Conservation (phyloP, 1,140 invertebrate species). For the Melitaea cinxia region DNA sequence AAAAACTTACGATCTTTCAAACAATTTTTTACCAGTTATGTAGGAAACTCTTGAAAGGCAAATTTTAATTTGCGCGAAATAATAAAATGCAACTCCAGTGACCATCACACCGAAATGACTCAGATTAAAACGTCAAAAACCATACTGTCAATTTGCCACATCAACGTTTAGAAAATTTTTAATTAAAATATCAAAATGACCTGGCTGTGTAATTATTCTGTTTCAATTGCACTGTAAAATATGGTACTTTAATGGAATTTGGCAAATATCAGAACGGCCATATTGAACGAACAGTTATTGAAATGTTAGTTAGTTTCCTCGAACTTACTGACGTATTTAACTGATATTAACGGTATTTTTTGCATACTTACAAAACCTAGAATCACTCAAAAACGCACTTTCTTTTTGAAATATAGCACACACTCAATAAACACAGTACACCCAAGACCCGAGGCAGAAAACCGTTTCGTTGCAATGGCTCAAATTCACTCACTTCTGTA, state of each 20-base stretch:
- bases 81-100: slow-evolving; percentile 42
- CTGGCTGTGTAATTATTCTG: slow-evolving; percentile 6
- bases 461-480: slow-evolving; percentile 75
- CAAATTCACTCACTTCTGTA: slow-evolving; percentile 59
- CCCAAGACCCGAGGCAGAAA: slow-evolving; percentile 77
- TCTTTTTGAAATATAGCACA: slow-evolving; percentile 65
- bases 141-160: slow-evolving; percentile 77
- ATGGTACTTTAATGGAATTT: slow-evolving; percentile 46
- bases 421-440: slow-evolving; percentile 71
- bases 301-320: slow-evolving; percentile 44
- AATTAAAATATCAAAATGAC: slow-evolving; percentile 13
- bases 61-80: slow-evolving; percentile 45
- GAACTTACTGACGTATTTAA: slow-evolving; percentile 13
- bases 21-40: neutral
- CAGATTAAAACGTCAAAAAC: slow-evolving; percentile 77
- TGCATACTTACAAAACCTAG: slow-evolving; percentile 68
- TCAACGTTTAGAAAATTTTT: slow-evolving; percentile 59
- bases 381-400: slow-evolving; percentile 69
- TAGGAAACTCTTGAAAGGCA: neutral
- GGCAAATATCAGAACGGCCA: slow-evolving; percentile 71
- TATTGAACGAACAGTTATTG: slow-evolving; percentile 68
- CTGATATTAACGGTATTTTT: slow-evolving; percentile 22
- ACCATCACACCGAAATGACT: slow-evolving; percentile 64
- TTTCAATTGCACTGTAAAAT: slow-evolving; percentile 12
- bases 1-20: neutral